Evolutionary conservation across 2,888 invertebrate species (phyloP), one percentile per base, ranked within the genome.

Genomic region (Incurvaria masculella): DNA sequence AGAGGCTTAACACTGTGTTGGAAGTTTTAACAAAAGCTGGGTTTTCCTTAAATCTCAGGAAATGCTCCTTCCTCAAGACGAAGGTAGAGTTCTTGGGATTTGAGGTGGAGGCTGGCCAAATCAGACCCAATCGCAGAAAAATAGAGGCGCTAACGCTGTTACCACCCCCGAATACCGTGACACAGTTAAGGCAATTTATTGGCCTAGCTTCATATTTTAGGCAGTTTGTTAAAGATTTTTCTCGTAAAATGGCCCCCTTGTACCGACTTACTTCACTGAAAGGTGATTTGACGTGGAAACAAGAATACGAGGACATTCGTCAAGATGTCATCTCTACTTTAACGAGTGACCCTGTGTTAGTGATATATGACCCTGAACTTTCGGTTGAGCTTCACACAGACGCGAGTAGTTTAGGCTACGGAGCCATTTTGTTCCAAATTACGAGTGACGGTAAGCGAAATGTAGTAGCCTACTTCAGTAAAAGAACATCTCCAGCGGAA

Each of bases 101-200:
- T 38, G 51, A 42, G 18, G 48, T 52, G 4, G 42, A 21, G 4
- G 39, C 44, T 10, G 55, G 55, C 10, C 39, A 49, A 23, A 40
- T 53, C 11, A 44, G 52, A 52, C 52, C 55, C 10, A 53, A 47
- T 39, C 41, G 47, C 11, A 33, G 38, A 17, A 52, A 53, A 45
- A 48, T 52, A 11, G 26, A 46, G 14, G n/a, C n/a, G n/a, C n/a
- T n/a, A n/a, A n/a, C n/a, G n/a, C n/a, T n/a, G n/a, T n/a, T n/a
- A n/a, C n/a, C n/a, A n/a, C n/a, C n/a, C n/a, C n/a, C n/a, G n/a
- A n/a, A n/a, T n/a, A n/a, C n/a, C n/a, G n/a, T n/a, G n/a, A n/a
- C n/a, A n/a, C n/a, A n/a, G n/a, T n/a, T n/a, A n/a, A n/a, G n/a
- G n/a, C n/a, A n/a, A n/a, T n/a, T n/a, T n/a, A n/a, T n/a, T n/a